These are phyloP conservation scores for Paratrypauchen microcephalus DNA, from an alignment of 2,797 vertebrate genomes.

Conservation along the genomic window DNA sequence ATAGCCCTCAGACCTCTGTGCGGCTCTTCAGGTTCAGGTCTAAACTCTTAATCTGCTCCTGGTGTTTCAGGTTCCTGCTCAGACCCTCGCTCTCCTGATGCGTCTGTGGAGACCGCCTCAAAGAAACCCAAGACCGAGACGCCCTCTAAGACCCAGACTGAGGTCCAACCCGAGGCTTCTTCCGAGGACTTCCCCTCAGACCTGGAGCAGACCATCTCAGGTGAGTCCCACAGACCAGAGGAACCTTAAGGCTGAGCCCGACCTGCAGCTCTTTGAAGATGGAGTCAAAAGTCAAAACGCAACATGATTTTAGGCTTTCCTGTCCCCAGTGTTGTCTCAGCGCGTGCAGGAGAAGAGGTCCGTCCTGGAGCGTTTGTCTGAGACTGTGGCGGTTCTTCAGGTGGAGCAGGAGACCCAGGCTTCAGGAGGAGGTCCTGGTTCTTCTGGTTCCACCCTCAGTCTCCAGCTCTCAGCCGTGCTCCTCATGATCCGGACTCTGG, in stretches of 20 bases:
- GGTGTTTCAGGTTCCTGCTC: neutral
- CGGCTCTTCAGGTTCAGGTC: no score
- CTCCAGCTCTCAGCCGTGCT: slow-evolving; percentile 80
- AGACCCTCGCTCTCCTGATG: slow-evolving; percentile 28
- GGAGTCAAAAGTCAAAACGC: no score
- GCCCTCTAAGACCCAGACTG: neutral
- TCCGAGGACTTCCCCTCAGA: slow-evolving; percentile 48
- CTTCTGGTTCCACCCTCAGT: slow-evolving; percentile 30
- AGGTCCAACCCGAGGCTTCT: neutral
- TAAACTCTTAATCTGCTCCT: neutral
- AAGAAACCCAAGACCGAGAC: slow-evolving; percentile 82
- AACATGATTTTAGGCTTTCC: neutral
- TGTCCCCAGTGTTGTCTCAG: slow-evolving; percentile 69
- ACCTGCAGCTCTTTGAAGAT: no score
- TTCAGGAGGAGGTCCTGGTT: neutral
- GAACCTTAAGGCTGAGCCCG: no score
- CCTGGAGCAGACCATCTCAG: slow-evolving; percentile 82
- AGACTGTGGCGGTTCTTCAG: slow-evolving; percentile 79
- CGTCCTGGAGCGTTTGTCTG: slow-evolving; percentile 20
- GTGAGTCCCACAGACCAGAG: slow-evolving; percentile 51
- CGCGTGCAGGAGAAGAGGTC: slow-evolving; percentile 70
- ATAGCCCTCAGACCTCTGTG: no score
- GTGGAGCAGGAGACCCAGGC: slow-evolving; percentile 67
- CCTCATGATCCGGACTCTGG: slow-evolving; percentile 75
- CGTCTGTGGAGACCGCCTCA: slow-evolving; percentile 54